Percentiles rank a stretch among this genome's conserved stretches.
Conservation (phyloP, 53 echinoderm and acorn worm genomes). For the Stichopus horrens region DNA sequence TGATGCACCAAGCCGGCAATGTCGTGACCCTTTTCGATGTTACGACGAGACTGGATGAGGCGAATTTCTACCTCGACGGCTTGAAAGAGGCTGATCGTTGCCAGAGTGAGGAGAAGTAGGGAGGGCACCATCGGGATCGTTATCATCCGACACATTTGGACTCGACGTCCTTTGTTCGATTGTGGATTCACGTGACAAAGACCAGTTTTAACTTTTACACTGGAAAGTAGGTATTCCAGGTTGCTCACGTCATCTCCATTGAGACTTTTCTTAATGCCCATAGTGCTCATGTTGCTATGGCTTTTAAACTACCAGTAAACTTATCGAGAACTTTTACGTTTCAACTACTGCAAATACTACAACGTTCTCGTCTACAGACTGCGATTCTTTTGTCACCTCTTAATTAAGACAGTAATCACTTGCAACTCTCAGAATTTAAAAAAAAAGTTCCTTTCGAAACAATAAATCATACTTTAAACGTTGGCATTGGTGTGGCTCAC, state of each 20-base stretch:
- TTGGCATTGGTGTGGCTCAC: too few species aligned
- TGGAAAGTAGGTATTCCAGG: neutral
- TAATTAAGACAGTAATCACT: too few species aligned
- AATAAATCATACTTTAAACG: too few species aligned
- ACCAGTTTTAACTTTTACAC: slow-evolving; percentile 39
- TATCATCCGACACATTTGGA: slow-evolving; percentile 81
- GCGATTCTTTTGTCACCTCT: too few species aligned
- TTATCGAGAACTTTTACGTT: too few species aligned
- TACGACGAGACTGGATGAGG: neutral
- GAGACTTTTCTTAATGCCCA: too few species aligned
- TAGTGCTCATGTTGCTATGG: too few species aligned
- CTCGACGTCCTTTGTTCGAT: slow-evolving; percentile 73
- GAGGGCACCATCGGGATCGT: slow-evolving; percentile 73
- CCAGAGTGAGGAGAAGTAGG: slow-evolving; percentile 67
- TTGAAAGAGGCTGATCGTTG: slow-evolving; percentile 58
- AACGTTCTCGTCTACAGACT: too few species aligned
- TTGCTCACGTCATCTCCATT: neutral
- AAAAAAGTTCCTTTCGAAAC: too few species aligned
- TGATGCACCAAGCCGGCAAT: slow-evolving; percentile 57
- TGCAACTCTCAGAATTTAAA: too few species aligned
- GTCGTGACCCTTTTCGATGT: slow-evolving; percentile 46
- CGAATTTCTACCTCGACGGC: neutral
- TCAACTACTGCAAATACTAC: too few species aligned
- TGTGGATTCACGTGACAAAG: slow-evolving; percentile 77
- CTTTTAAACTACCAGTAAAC: too few species aligned